These are phyloP conservation scores for Drosophila subsilvestris DNA, from an alignment of 2,888 invertebrate genomes.

Conservation along the genomic window DNA sequence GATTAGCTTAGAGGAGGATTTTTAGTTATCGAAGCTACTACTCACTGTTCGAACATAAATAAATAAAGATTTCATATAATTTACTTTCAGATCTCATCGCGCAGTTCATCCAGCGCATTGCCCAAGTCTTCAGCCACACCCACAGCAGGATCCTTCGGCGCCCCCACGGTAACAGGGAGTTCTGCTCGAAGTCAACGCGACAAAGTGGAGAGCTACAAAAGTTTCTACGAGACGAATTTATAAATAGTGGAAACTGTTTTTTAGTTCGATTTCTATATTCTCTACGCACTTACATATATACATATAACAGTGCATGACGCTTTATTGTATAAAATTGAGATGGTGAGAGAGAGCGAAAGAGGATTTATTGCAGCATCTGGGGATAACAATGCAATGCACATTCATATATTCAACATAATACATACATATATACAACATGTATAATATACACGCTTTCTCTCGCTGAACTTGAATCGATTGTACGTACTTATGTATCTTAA, in stretches of 20 bases:
- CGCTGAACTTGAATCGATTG: conserved; percentile 48
- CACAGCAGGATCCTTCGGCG: conserved; percentile 32
- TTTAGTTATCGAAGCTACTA: not conserved
- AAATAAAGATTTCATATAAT: conserved; percentile 3
- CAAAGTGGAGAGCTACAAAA: conserved; percentile 80
- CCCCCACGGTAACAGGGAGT: conserved; percentile 35
- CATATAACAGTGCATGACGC: conserved; percentile 53
- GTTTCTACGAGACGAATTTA: conserved; percentile 83
- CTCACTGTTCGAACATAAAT: not conserved
- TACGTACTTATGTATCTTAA: conserved; percentile 58
- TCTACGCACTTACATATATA: conserved; percentile 29
- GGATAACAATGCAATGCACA: conserved; percentile 21
- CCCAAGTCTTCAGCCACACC: conserved; percentile 41
- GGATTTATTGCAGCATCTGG: conserved; percentile 58
- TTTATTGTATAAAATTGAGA: conserved; percentile 63
- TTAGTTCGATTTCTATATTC: conserved; percentile 25
- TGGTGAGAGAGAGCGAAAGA: conserved; percentile 10
- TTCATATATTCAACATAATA: conserved; percentile 32
- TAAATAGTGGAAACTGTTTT: conserved; percentile 58
- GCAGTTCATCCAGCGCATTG: conserved; percentile 50
- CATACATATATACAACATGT: conserved; percentile 3
- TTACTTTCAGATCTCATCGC: conserved; percentile 70
- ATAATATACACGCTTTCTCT: conserved; percentile 13
- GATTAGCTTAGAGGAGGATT: conserved; percentile 44
- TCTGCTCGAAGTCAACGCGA: conserved; percentile 72